Evolutionary conservation across 2,797 vertebrate species (phyloP).

Genomic region (Antrozous pallidus): DNA sequence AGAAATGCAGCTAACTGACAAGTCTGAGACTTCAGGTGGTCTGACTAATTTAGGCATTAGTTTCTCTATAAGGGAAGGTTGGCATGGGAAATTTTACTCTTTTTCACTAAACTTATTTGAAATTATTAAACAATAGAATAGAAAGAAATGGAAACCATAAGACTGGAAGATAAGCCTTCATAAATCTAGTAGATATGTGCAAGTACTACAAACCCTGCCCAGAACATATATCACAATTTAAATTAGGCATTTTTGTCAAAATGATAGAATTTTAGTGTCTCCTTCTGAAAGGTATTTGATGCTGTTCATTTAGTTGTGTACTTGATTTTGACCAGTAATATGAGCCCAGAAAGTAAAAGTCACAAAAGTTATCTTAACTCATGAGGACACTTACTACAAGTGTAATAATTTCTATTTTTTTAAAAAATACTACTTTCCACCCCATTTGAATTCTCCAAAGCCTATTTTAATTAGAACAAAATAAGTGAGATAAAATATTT

Average conservation of each 20-base stretch:
- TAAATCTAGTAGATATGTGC: neutral
- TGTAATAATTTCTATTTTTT: neutral
- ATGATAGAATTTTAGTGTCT: neutral
- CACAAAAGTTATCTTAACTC: neutral
- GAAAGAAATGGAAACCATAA: neutral
- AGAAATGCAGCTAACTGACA: neutral
- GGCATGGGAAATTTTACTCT: neutral
- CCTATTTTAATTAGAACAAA: neutral
- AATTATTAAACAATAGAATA: neutral
- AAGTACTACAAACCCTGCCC: rapidly evolving
- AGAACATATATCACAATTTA: neutral
- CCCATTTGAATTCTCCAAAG: neutral
- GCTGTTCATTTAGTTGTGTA: neutral
- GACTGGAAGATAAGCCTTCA: neutral
- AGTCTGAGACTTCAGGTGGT: neutral
- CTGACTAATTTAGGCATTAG: neutral
- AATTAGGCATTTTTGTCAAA: neutral
- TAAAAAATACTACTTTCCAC: neutral
- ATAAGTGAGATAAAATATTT: neutral
- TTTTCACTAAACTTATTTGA: neutral
- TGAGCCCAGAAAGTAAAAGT: neutral
- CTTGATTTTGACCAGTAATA: neutral
- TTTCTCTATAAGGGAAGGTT: neutral
- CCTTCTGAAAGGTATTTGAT: neutral
- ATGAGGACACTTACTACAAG: neutral